Conservation (phyloP, 2,888 invertebrate species). For the Macrosiphum euphorbiae region DNA sequence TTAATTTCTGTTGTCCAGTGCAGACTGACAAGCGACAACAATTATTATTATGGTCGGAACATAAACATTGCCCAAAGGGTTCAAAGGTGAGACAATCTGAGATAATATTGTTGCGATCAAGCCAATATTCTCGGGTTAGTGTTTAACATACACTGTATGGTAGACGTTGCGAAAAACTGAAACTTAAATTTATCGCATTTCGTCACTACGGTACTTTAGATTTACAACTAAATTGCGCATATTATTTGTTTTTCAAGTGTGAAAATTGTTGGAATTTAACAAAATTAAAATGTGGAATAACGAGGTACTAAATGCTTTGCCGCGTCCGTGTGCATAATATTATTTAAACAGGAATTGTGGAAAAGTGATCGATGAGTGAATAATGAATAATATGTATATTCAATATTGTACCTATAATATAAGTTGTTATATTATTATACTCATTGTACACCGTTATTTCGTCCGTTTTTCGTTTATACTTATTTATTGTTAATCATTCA, state of each 20-base stretch:
- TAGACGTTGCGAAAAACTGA: background rate
- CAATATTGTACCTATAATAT: background rate
- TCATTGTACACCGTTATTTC: background rate
- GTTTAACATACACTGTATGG: background rate
- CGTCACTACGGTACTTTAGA: background rate
- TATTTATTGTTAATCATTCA: background rate
- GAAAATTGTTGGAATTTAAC: background rate
- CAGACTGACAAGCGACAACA: background rate
- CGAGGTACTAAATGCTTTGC: background rate
- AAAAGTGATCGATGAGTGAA: background rate
- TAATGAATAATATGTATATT: background rate
- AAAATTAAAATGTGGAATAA: background rate
- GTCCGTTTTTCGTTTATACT: background rate
- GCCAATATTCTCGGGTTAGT: background rate
- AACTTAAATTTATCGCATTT: conserved; percentile 15
- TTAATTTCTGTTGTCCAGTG: background rate
- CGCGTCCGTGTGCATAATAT: background rate
- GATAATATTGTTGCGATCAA: conserved; percentile 24
- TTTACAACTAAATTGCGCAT: background rate
- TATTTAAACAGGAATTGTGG: background rate
- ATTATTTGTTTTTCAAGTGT: background rate
- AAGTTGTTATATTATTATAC: background rate
- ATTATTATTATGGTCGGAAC: background rate
- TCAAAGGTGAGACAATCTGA: conserved; percentile 42
- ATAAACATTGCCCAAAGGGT: background rate